These are phyloP conservation scores for Pterois miles DNA, from an alignment of 2,797 vertebrate species.

Conservation along the genomic window DNA sequence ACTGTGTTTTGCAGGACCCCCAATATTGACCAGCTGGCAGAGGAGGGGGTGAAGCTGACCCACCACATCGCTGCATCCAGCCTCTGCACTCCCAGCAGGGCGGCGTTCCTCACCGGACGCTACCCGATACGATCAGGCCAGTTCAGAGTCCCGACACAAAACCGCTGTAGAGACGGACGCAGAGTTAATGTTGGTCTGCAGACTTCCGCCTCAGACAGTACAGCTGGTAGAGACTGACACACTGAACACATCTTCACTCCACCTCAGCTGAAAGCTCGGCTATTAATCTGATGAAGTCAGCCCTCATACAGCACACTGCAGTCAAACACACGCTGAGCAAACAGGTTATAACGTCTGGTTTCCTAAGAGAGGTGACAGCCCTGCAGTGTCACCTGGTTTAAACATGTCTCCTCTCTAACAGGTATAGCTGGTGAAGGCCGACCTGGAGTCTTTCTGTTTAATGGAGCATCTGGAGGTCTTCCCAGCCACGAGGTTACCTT, in stretches of 20 bases:
- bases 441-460: conserved; percentile 84
- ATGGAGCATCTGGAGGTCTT: conserved; percentile 91
- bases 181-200: neutral
- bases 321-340: neutral
- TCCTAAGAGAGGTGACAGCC: neutral
- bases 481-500: conserved; percentile 88
- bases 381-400: neutral
- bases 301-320: too few species aligned
- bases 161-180: neutral
- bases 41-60: conserved; percentile 87
- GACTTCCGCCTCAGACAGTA: neutral
- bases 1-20: conserved; percentile 84
- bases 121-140: conserved; percentile 89
- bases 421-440: conserved; percentile 65
- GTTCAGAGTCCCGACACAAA: conserved; percentile 45
- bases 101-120: conserved; percentile 91
- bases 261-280: too few species aligned
- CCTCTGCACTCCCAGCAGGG: conserved; percentile 90
- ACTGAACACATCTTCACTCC: neutral
- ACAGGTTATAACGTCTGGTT: neutral
- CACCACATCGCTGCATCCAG: conserved; percentile 89
- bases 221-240: neutral
- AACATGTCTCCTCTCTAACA: conserved; percentile 19
- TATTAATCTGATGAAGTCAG: neutral
- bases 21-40: conserved; percentile 86